Conservation (phyloP, 2,888 invertebrate genomes). For the Andrena dorsata region DNA sequence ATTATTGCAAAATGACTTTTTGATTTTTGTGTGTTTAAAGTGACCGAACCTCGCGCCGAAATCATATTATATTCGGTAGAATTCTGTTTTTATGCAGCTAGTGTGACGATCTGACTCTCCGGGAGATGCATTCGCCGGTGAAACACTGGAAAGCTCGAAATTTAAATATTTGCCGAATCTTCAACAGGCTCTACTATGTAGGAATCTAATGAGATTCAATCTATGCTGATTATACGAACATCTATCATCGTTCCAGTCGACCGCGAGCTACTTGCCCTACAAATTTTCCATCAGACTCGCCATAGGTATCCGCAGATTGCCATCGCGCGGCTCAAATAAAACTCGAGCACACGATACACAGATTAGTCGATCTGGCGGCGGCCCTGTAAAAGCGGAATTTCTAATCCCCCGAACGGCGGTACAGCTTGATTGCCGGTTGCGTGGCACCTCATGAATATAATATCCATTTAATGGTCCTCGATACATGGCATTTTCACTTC, state of each 20-base stretch:
- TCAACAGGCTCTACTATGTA: background rate
- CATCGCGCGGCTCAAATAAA: constrained; percentile 22
- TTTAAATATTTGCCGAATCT: background rate
- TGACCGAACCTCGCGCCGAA: too few relatives aligned
- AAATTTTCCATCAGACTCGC: background rate
- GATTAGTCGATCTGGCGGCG: constrained; percentile 22
- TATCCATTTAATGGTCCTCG: constrained; percentile 1
- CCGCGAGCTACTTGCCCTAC: too few relatives aligned
- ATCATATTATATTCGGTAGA: too few relatives aligned
- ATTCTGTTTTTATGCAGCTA: too few relatives aligned
- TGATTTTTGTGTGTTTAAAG: too few relatives aligned
- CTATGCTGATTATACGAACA: background rate
- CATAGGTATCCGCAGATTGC: background rate
- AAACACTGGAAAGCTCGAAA: background rate
- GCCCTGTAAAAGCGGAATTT: constrained; percentile 26
- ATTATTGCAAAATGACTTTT: too few relatives aligned
- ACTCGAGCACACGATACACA: background rate
- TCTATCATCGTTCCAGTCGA: background rate
- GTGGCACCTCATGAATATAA: constrained; percentile 27
- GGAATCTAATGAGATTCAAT: background rate
- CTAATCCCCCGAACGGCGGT: constrained; percentile 27
- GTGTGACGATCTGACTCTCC: too few relatives aligned
- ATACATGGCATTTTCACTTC: background rate
- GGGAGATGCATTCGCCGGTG: background rate
- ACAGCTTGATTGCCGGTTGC: constrained; percentile 31